Percentiles rank a stretch among this genome's conserved stretches.
Conservation (phyloP, 1,140 invertebrate species). For the Trachelipus rathkii region DNA sequence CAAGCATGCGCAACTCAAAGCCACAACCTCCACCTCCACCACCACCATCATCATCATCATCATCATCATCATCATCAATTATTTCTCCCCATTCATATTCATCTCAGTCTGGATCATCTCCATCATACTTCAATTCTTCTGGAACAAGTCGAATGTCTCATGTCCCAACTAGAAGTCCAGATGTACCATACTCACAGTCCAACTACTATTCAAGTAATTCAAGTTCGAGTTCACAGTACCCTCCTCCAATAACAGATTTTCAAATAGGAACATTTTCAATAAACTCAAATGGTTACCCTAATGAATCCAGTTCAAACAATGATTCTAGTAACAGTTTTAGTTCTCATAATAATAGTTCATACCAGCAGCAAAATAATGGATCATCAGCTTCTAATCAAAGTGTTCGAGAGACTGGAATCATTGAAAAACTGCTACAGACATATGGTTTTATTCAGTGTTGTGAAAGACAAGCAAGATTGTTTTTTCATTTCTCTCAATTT, state of each 20-base stretch:
- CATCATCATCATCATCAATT: slow-evolving; percentile 53
- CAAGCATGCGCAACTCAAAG: slow-evolving; percentile 47
- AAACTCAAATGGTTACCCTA: slow-evolving; percentile 36
- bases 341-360: slow-evolving; percentile 25
- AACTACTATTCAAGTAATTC: slow-evolving; percentile 34
- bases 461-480: slow-evolving; percentile 90
- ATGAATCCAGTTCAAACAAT: slow-evolving; percentile 32
- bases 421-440: slow-evolving; percentile 95
- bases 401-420: slow-evolving; percentile 88
- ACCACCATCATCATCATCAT: slow-evolving; percentile 54
- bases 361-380: slow-evolving; percentile 32
- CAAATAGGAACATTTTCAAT: slow-evolving; percentile 47
- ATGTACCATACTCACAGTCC: slow-evolving; percentile 27
- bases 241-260: slow-evolving; percentile 44
- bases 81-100: slow-evolving; percentile 28
- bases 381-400: slow-evolving; percentile 58
- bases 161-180: slow-evolving; percentile 21
- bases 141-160: slow-evolving; percentile 15
- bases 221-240: slow-evolving; percentile 37
- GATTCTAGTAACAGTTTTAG: slow-evolving; percentile 26
- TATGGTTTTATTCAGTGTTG: slow-evolving; percentile 99
- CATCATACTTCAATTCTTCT: slow-evolving; percentile 23
- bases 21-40: slow-evolving; percentile 52
- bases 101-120: slow-evolving; percentile 18
- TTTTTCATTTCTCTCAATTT: slow-evolving; percentile 98